Percentiles rank a stretch among this genome's conserved stretches.
phyloP scores from a whole-genome alignment of 92 coral and sea anemone species.

The Blastomussa wellsi region DNA sequence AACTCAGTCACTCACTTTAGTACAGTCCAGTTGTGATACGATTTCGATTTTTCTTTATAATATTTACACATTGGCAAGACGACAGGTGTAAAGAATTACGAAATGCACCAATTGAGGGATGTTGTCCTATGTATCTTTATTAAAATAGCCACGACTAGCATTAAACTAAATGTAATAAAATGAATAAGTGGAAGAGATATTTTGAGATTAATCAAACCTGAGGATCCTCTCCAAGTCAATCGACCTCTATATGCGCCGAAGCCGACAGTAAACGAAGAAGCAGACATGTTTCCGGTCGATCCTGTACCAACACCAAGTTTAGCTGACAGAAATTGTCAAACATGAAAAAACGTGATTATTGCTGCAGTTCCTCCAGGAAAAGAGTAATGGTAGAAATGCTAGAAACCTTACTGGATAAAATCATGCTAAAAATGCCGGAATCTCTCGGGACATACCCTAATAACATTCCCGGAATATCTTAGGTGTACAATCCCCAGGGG shows the following conservation, averaged over 20 bases:
- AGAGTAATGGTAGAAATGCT: neutral
- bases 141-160: neutral
- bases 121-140: neutral
- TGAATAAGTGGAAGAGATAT: neutral
- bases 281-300: neutral
- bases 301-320: constrained; percentile 42
- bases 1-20: too few species aligned
- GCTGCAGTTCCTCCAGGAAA: neutral
- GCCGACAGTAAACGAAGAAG: neutral
- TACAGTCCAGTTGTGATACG: too few species aligned
- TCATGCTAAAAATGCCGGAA: neutral
- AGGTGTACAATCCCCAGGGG: too few species aligned
- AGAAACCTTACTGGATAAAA: neutral
- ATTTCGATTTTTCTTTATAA: neutral
- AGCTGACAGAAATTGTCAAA: constrained; percentile 23
- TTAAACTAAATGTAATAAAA: neutral
- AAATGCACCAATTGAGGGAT: neutral
- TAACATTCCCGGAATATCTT: too few species aligned
- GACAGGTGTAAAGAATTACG: neutral
- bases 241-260: neutral
- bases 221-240: constrained; percentile 2
- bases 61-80: neutral
- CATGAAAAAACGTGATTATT: neutral
- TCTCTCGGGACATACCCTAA: too few species aligned
- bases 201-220: constrained; percentile 24